Evolutionary conservation across 2,888 invertebrate genomes (phyloP), one percentile per base, ranked within the genome.

Genomic region (Entomobrya multifasciata): DNA sequence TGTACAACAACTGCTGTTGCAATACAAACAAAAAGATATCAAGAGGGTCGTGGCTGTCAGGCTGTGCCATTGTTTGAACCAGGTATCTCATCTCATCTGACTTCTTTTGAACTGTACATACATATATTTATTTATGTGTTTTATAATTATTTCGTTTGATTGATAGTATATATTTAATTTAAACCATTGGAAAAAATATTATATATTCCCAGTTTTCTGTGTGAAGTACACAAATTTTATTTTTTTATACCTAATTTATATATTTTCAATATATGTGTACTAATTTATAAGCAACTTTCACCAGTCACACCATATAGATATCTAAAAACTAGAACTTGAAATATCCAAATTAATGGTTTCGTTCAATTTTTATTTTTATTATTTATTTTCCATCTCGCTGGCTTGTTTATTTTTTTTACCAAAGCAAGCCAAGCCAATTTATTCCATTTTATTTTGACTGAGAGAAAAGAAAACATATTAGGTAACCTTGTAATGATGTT

Each of bases 31-130:
- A 41, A 83, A 82, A 82, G 76, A 89, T 80, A 76, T 78, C 76
- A 86, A 86, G 81, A 80, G 74, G 83, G 86, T 86, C 88, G 87
- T 89, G 70, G 72, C 77, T 86, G 80, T 86, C 87, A 88, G 83
- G 77, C 89, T 87, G 87, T 89, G 86, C 88, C 88, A 88, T 88
- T 88, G 86, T 87, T 88, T 89, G 84, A 89, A 91, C 87, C 91
- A 91, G 91, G 91, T 91, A 91, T 91, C 91, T 91, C 91, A 91
- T 91, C 91, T 91, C 91, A 90, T 91, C 91, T 91, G 83, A 87
- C 87, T 89, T 87, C 88, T 89, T 86, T 76, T 88, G 44, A 60
- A 72, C 55, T 44, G 55, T 70, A 57, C 41, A 57, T 57, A 55
- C 41, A 67, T 65, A 36, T 57, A 44, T 60, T 17, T 55, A 60